A percentile compares a stretch with the other conserved stretches of the same genome.
Evolutionary conservation across 2,113 vertebrate genomes (phyloP).

Genomic region (Terrapene triunguis): DNA sequence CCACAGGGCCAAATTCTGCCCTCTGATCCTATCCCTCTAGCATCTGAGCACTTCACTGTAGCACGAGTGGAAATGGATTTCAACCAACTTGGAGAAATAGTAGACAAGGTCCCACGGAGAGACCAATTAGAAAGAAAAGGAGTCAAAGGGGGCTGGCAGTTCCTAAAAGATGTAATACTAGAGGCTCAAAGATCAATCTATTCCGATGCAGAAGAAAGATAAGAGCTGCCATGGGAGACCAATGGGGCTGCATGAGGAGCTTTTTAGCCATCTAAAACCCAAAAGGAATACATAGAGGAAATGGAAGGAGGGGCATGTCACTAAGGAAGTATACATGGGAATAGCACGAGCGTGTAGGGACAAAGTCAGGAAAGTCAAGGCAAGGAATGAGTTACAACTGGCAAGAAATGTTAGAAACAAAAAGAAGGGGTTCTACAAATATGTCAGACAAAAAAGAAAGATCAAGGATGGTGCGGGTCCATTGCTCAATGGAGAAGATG

Average conservation of each 20-base stretch:
- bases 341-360: neutral
- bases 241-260: neutral
- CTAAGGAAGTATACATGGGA: neutral
- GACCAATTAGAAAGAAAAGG: neutral
- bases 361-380: neutral
- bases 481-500: neutral
- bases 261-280: neutral
- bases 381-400: neutral
- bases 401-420: neutral
- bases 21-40: neutral
- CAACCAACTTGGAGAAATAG: neutral
- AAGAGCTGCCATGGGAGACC: neutral
- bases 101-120: neutral
- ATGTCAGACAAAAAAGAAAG: neutral
- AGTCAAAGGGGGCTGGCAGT: neutral
- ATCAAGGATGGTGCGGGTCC: too few species aligned
- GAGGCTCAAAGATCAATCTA: neutral
- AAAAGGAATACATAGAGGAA: neutral
- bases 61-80: neutral
- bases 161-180: neutral
- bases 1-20: neutral
- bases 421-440: neutral
- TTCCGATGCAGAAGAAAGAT: neutral
- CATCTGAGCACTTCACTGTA: neutral
- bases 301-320: neutral